Evolutionary conservation across 35 echinoderm and acorn worm genomes (phyloP).

Genomic region (Chiridota heheva): DNA sequence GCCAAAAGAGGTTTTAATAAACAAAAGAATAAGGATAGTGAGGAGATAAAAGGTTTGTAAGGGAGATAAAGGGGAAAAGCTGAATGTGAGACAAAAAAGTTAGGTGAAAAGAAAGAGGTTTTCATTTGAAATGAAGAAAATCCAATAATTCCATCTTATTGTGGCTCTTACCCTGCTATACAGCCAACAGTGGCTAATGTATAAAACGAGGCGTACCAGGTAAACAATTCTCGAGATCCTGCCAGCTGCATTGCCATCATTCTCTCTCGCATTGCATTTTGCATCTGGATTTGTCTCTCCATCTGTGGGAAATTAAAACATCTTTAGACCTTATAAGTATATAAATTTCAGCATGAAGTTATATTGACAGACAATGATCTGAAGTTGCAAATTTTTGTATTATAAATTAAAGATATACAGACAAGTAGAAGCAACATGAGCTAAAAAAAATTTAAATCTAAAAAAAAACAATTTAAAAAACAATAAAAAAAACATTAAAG

Average conservation of each 20-base stretch:
- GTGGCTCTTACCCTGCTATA: conserved; percentile 77
- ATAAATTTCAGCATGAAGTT: not conserved
- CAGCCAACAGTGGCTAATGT: conserved; percentile 31
- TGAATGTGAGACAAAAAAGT: too few species aligned
- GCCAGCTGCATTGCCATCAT: conserved; percentile 90
- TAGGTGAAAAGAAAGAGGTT: too few species aligned
- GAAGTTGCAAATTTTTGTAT: not conserved
- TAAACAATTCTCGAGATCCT: conserved; percentile 78
- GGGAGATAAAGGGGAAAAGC: too few species aligned
- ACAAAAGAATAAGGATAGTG: too few species aligned
- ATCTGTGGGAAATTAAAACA: conserved; percentile 44
- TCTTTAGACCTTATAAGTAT: not conserved
- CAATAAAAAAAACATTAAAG: too few species aligned
- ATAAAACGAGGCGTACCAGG: conserved; percentile 82
- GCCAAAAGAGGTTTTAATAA: too few species aligned
- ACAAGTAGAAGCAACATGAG: too few species aligned
- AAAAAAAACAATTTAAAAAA: too few species aligned
- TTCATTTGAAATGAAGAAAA: too few species aligned
- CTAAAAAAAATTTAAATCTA: not conserved
- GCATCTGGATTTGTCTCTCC: conserved; percentile 88
- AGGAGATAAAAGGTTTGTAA: too few species aligned
- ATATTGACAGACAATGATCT: not conserved
- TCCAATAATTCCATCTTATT: too few species aligned
- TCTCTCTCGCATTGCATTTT: conserved; percentile 85
- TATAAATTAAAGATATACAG: too few species aligned